Evolutionary conservation across 1,140 invertebrate genomes (phyloP).

Genomic region (Holcopasites calliopsidis): DNA sequence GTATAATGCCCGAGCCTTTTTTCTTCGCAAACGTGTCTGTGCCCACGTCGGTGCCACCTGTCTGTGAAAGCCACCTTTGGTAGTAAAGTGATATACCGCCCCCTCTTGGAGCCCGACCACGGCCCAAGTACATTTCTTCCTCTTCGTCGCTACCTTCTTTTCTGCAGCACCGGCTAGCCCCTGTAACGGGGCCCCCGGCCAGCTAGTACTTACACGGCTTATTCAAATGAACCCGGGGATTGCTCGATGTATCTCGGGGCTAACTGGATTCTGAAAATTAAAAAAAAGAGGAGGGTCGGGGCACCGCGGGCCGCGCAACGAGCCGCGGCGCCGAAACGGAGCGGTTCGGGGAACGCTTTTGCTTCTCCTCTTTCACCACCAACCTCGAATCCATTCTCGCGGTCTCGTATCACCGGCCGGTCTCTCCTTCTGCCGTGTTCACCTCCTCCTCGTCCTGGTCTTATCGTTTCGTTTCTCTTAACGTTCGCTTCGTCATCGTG

Average conservation of each 20-base stretch:
- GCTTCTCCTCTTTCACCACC: constrained; percentile 37
- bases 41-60: constrained; percentile 69
- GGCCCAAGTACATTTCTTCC: too few species aligned
- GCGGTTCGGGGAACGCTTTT: constrained; percentile 34
- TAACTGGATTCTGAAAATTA: constrained; percentile 78
- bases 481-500: constrained; percentile 32
- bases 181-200: constrained; percentile 36
- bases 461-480: constrained; percentile 5
- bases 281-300: constrained; percentile 68
- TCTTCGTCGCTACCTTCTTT: constrained; percentile 48
- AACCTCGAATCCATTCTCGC: constrained; percentile 15
- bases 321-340: constrained; percentile 27
- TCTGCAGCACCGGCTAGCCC: constrained; percentile 47
- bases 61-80: constrained; percentile 68
- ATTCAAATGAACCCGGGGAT: constrained; percentile 76
- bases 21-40: constrained; percentile 52
- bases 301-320: constrained; percentile 19
- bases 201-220: constrained; percentile 76
- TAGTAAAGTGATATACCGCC: constrained; percentile 70
- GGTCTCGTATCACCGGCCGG: neutral
- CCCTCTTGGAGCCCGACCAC: too few species aligned
- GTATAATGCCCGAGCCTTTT: constrained; percentile 69
- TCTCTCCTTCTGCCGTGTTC: neutral
- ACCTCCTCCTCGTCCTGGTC: neutral
- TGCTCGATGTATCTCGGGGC: constrained; percentile 72